Evolutionary conservation across 2,888 invertebrate species (phyloP).

Genomic region (Ochropacha duplaris): DNA sequence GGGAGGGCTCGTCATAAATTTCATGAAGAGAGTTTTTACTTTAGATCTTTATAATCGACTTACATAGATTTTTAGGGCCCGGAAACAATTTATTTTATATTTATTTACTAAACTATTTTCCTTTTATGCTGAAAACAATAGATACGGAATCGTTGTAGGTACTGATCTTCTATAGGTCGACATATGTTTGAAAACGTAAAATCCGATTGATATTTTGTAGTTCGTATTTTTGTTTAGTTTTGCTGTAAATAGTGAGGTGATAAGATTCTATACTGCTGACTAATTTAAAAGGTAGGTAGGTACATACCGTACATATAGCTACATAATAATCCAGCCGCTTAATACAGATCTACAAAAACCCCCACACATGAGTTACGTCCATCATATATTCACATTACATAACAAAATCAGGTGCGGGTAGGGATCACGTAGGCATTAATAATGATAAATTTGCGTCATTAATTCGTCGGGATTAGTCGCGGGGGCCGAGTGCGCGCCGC

Average conservation of each 20-base stretch:
- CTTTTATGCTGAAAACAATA: not conserved
- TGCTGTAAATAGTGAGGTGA: too few relatives aligned
- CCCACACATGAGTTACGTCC: not conserved
- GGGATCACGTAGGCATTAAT: slow-evolving; percentile 74
- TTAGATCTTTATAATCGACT: too few relatives aligned
- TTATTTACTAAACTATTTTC: slow-evolving; percentile 1
- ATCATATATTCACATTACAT: not conserved
- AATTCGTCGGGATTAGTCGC: slow-evolving; percentile 77
- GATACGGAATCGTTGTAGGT: not conserved
- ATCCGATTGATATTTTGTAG: too few relatives aligned
- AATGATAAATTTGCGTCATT: slow-evolving; percentile 82
- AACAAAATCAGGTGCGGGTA: slow-evolving; percentile 62
- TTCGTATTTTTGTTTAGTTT: too few relatives aligned
- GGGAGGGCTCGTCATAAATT: too few relatives aligned
- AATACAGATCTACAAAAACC: not conserved
- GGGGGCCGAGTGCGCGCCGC: slow-evolving; percentile 69
- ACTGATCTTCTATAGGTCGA: not conserved
- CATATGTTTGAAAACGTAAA: not conserved
- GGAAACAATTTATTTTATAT: too few relatives aligned
- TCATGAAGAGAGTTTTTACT: too few relatives aligned
- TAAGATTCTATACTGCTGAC: too few relatives aligned
- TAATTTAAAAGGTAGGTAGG: too few relatives aligned
- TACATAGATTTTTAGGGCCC: too few relatives aligned
- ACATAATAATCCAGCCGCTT: too few relatives aligned
- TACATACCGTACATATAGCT: too few relatives aligned